These are phyloP conservation scores for Cheilosia variabilis DNA, from an alignment of 2,888 invertebrate genomes.

Conservation along the genomic window DNA sequence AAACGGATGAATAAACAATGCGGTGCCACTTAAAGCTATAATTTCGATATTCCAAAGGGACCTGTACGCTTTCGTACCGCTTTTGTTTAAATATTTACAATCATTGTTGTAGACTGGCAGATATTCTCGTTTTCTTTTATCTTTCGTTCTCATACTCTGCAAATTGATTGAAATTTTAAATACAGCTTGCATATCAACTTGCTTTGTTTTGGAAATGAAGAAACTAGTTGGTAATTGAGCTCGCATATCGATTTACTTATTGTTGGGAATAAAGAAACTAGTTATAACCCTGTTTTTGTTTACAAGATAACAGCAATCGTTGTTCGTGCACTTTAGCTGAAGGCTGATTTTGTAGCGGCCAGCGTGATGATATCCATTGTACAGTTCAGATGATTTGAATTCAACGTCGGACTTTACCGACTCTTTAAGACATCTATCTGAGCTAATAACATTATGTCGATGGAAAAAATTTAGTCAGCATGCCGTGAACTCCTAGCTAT, in stretches of 20 bases:
- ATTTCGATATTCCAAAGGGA: slow-evolving; percentile 17
- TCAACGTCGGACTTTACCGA: too few species aligned
- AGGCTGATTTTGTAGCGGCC: too few species aligned
- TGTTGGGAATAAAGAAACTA: slow-evolving; percentile 36
- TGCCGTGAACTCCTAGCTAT: too few species aligned
- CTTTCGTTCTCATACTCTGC: slow-evolving; percentile 5
- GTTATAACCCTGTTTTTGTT: too few species aligned
- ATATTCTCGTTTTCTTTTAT: background rate
- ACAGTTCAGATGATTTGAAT: too few species aligned
- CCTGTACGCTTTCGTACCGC: slow-evolving; percentile 13
- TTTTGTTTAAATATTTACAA: background rate
- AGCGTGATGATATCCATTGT: too few species aligned
- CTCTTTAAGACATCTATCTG: too few species aligned
- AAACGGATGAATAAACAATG: slow-evolving; percentile 43
- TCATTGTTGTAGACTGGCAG: background rate
- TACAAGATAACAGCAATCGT: too few species aligned
- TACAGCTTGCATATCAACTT: slow-evolving; percentile 41
- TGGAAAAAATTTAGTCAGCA: too few species aligned
- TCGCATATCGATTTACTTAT: slow-evolving; percentile 41
- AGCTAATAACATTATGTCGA: too few species aligned
- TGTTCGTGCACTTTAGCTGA: too few species aligned
- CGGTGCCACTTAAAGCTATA: slow-evolving; percentile 31
- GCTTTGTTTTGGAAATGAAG: background rate
- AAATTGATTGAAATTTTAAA: slow-evolving; percentile 10
- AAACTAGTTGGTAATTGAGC: background rate